Conservation (phyloP, 2,888 invertebrate genomes). For the Pachycephus smyrnensis region DNA sequence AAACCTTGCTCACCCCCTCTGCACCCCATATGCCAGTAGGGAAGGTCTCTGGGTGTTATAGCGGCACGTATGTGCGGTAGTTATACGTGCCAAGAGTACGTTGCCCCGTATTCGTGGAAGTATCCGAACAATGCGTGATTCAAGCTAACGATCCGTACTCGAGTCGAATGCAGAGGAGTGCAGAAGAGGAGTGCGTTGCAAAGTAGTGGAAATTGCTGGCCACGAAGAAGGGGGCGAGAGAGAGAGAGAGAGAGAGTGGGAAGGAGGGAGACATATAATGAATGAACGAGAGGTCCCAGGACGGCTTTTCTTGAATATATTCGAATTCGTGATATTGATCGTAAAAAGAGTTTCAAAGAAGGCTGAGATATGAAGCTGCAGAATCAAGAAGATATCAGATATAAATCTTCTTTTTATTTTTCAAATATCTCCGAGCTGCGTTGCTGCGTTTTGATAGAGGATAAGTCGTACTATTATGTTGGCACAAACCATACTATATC, state of each 20-base stretch:
- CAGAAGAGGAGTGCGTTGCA: not conserved
- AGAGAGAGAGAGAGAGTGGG: not conserved
- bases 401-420: not conserved
- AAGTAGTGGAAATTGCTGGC: not conserved
- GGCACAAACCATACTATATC: not conserved
- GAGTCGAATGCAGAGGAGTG: not conserved
- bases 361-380: not conserved
- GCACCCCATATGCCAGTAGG: not conserved
- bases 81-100: conserved; percentile 4
- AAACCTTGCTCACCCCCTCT: not conserved
- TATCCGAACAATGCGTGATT: conserved; percentile 9
- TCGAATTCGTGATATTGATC: not conserved
- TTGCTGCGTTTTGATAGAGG: not conserved
- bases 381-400: not conserved
- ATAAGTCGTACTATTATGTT: not conserved
- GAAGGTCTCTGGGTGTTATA: not conserved
- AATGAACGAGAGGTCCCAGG: not conserved
- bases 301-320: not conserved
- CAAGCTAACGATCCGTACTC: conserved; percentile 6
- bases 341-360: not conserved
- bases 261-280: not conserved
- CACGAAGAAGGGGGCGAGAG: not conserved
- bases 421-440: not conserved
- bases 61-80: not conserved
- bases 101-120: conserved; percentile 10